phyloP scores from a whole-genome alignment of 2,113 vertebrate genomes.

The Fregetta grallaria region DNA sequence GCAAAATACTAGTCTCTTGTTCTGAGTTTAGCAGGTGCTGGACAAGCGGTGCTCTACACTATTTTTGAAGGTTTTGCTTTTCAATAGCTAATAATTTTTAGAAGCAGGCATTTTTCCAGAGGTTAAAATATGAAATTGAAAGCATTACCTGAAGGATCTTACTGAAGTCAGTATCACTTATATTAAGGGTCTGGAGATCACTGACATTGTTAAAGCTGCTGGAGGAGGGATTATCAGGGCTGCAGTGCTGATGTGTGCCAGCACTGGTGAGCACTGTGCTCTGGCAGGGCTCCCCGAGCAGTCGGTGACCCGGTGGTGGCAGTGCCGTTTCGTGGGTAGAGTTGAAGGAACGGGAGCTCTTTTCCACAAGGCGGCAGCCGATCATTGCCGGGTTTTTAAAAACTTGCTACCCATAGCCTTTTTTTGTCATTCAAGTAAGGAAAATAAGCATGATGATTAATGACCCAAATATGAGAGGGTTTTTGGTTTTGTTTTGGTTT shows the following conservation, averaged over 20 bases:
- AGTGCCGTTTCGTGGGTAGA: background rate
- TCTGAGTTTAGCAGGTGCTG: background rate
- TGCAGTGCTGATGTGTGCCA: background rate
- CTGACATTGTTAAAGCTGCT: background rate
- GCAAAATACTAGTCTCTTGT: background rate
- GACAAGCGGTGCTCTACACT: fast-evolving
- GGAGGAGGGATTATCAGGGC: background rate
- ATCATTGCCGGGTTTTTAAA: background rate
- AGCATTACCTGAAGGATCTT: background rate
- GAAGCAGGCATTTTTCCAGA: background rate
- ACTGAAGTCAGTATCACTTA: background rate
- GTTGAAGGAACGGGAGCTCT: background rate
- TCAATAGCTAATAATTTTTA: background rate
- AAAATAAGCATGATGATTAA: background rate
- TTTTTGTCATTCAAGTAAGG: background rate
- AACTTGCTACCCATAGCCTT: background rate
- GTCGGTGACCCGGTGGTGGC: background rate
- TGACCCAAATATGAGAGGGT: background rate
- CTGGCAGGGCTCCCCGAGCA: background rate
- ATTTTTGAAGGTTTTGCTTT: background rate
- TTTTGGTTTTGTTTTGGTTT: too few species aligned
- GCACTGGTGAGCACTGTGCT: background rate
- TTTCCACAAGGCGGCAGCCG: conserved; percentile 5
- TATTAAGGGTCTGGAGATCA: background rate
- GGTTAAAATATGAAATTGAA: background rate